Conservation (phyloP, 2,113 vertebrate genomes). For the Spea multiplicata region DNA sequence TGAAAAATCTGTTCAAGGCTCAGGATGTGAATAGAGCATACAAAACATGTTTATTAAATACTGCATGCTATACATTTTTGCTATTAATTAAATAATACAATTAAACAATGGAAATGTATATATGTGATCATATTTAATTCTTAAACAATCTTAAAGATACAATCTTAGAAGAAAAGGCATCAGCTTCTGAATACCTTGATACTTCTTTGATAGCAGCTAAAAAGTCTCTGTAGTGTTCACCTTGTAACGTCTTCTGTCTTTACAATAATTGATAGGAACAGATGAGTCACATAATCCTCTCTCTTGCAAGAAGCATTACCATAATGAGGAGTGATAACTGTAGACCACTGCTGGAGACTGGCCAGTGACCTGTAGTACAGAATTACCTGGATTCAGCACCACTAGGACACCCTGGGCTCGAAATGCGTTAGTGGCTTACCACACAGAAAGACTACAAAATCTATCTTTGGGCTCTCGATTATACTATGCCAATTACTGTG, state of each 20-base stretch:
- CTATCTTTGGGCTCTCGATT: neutral
- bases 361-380: conserved; percentile 6
- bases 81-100: too few relatives aligned
- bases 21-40: too few relatives aligned
- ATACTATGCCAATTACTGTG: neutral
- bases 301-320: conserved; percentile 31
- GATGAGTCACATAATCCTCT: conserved; percentile 44
- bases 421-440: neutral
- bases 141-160: too few relatives aligned
- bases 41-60: too few relatives aligned
- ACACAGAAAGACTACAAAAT: neutral
- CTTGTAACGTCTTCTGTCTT: conserved; percentile 22
- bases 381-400: conserved; percentile 20
- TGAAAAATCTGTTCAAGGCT: too few relatives aligned
- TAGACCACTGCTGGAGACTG: conserved; percentile 18
- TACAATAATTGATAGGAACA: conserved; percentile 26
- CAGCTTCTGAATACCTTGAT: too few relatives aligned
- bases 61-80: too few relatives aligned
- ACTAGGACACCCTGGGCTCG: neutral
- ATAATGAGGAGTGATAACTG: conserved; percentile 34
- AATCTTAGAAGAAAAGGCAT: too few relatives aligned
- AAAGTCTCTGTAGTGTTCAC: neutral
- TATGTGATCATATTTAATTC: too few relatives aligned
- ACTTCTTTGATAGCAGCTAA: neutral
- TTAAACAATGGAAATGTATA: too few relatives aligned